Base-by-base conservation (phyloP, 2,113 vertebrate genomes). In the Cairina moschata region DNA sequence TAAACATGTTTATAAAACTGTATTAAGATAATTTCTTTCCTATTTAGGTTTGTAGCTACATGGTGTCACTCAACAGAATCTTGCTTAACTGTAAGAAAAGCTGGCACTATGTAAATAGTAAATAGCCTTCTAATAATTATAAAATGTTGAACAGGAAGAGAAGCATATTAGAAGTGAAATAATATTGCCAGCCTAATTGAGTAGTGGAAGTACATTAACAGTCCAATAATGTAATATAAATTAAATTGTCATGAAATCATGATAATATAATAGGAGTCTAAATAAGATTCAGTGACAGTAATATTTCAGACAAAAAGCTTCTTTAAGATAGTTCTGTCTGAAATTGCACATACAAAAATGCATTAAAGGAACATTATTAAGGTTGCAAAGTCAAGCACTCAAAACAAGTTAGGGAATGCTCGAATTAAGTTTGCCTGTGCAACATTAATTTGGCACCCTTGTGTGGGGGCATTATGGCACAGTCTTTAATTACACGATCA, bases 231-330 rank as follows among this genome's bases (percentile, higher is more conserved):
- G 88, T 48, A 95, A 92, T 97, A 97, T 96, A 96, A 97, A 96
- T 97, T 97, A 96, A 96, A 96, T 97, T 93, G 79, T 93, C 95
- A 96, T 93, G 94, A 97, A 97, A 97, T 95, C 81, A 96, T 74
- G 88, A 78, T 95, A 93, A 96, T 96, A 93, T 89, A 96, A 94
- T 93, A 89, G 85, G n/a, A 73, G 62, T 80, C 95, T 96, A 96
- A 97, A 92, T 96, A 96, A 94, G 94, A 96, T 95, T 94, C 90
- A 86, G 32, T 87, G 81, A 93, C 73, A 94, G 71, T 68, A 94
- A 79, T 90, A 96, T 88, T 84, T 94, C 79, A 96, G 69, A 88
- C 28, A 94, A 91, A 95, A 90, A 73, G 42, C 67, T 91, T 88
- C 81, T 95, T 97, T 92, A 91, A 92, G 82, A 91, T 86, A 90